phyloP scores from a whole-genome alignment of 2,888 invertebrate genomes.

The Hypomecis punctinalis region DNA sequence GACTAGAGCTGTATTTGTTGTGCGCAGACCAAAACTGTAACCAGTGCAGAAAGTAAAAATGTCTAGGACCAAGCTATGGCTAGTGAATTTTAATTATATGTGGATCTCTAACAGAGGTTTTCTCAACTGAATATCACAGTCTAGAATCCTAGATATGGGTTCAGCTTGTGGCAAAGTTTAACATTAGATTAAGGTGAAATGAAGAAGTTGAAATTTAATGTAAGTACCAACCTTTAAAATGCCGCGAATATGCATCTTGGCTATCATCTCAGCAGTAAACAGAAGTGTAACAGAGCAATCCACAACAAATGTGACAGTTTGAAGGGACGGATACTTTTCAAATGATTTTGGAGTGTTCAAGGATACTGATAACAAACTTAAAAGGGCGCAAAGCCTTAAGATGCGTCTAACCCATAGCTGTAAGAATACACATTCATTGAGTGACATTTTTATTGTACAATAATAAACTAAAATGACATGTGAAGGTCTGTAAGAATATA shows the following conservation, averaged over 20 bases:
- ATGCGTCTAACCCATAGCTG: slow-evolving; percentile 95
- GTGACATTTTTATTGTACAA: no score
- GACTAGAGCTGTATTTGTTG: no score
- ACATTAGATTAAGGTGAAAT: no score
- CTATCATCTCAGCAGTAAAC: slow-evolving; percentile 99
- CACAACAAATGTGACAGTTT: slow-evolving; percentile 95
- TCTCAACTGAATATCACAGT: no score
- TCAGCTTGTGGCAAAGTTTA: no score
- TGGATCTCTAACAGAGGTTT: no score
- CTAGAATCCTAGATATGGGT: background rate
- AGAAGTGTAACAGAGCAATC: slow-evolving; percentile 96
- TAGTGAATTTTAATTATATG: no score
- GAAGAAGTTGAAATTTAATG: background rate
- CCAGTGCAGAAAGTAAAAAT: no score
- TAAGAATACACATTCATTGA: slow-evolving; percentile 51
- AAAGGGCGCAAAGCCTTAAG: slow-evolving; percentile 94
- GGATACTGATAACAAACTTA: slow-evolving; percentile 98
- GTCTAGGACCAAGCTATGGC: no score
- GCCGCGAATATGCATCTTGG: slow-evolving; percentile 98
- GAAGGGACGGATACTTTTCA: slow-evolving; percentile 93
- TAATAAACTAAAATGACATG: no score
- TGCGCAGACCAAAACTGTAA: no score
- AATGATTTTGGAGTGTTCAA: slow-evolving; percentile 99
- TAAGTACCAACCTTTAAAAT: slow-evolving; percentile 89
- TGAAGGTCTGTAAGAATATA: no score